Evolutionary conservation across 2,113 vertebrate genomes (phyloP).

Genomic region (Stictonetta naevosa): DNA sequence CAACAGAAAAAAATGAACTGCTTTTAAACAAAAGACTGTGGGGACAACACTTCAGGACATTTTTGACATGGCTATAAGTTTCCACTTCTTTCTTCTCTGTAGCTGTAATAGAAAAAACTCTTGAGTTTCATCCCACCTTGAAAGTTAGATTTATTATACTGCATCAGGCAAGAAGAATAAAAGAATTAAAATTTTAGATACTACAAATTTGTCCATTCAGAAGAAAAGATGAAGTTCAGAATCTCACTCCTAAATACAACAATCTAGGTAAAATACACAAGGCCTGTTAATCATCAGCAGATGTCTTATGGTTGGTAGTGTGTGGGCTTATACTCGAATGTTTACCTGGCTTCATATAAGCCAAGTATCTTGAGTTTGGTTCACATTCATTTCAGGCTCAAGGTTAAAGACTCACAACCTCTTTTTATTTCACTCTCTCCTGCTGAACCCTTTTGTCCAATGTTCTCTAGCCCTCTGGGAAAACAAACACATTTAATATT

Average conservation of each 20-base stretch:
- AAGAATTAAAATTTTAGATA: conserved; percentile 54
- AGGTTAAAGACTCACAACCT: conserved; percentile 98
- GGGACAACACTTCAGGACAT: conserved; percentile 79
- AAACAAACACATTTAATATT: conserved; percentile 99
- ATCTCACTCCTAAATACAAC: conserved; percentile 3
- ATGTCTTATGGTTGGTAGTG: conserved; percentile 54
- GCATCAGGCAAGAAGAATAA: conserved; percentile 59
- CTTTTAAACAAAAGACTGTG: conserved; percentile 82
- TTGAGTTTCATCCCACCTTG: conserved; percentile 72
- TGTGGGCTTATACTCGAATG: conserved; percentile 91
- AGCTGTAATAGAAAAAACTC: conserved; percentile 78
- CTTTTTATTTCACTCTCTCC: conserved; percentile 98
- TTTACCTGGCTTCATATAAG: conserved; percentile 91
- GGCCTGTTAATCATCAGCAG: conserved; percentile 48
- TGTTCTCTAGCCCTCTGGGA: conserved; percentile 99
- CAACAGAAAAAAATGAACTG: conserved; percentile 80
- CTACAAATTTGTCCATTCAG: conserved; percentile 17
- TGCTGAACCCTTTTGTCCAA: conserved; percentile 97
- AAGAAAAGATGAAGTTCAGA: conserved; percentile 52
- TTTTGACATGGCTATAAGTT: conserved; percentile 78
- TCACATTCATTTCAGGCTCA: conserved; percentile 91
- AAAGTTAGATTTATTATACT: conserved; percentile 69
- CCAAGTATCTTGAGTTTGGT: conserved; percentile 87
- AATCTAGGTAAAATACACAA: conserved; percentile 41
- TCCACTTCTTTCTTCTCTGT: conserved; percentile 81